These are phyloP conservation scores for Carollia perspicillata DNA, from an alignment of 2,113 vertebrate species.

Conservation along the genomic window DNA sequence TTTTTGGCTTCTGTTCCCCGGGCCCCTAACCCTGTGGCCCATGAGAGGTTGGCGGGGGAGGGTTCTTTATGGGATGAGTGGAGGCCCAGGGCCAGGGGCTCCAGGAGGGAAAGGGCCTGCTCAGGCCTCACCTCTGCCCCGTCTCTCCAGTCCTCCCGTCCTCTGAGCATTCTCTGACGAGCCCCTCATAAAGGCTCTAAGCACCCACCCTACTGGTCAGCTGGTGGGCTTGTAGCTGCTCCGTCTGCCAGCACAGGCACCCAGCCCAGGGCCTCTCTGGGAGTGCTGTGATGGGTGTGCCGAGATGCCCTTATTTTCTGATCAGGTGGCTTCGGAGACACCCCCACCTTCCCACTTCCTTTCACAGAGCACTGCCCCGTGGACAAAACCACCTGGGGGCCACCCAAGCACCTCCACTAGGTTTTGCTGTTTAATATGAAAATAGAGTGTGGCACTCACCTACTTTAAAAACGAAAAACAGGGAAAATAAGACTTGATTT, in stretches of 20 bases:
- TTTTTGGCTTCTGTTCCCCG: neutral
- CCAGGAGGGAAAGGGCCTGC: neutral
- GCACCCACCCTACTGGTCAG: neutral
- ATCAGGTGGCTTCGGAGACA: neutral
- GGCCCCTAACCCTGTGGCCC: neutral
- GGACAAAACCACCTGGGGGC: neutral
- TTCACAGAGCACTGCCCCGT: neutral
- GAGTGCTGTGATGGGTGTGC: neutral
- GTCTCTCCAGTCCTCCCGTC: no score
- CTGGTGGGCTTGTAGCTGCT: no score
- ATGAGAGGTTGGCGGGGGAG: rapidly evolving
- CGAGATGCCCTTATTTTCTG: neutral
- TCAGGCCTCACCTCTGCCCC: neutral
- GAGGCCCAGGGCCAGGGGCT: neutral
- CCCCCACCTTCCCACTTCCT: neutral
- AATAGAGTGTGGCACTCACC: constrained; percentile 33
- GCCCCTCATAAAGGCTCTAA: neutral
- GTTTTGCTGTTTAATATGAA: constrained; percentile 54
- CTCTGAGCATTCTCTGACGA: no score
- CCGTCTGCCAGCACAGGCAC: neutral
- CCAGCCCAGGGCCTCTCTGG: neutral
- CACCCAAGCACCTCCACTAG: neutral
- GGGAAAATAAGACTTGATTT: constrained; percentile 64
- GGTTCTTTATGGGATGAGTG: neutral
- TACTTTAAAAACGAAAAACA: constrained; percentile 65